phyloP scores from a whole-genome alignment of 2,797 vertebrate genomes.

The Cichlasoma orientale region DNA sequence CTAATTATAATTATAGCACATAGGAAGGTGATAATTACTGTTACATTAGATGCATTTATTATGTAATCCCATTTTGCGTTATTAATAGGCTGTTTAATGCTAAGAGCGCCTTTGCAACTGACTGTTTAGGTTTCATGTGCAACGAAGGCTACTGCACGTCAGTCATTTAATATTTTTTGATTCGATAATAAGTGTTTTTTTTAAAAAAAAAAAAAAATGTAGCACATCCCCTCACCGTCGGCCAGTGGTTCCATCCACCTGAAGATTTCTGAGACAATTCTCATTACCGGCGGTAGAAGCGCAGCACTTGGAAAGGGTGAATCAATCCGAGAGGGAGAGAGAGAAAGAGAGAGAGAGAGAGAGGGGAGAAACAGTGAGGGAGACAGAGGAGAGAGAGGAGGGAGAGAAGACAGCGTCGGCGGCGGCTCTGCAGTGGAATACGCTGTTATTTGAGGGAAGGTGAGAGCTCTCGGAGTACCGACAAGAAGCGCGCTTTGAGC shows the following conservation, averaged over 20 bases:
- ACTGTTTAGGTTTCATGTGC: slow-evolving; percentile 9
- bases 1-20: not conserved
- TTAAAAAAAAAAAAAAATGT: not conserved
- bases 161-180: not conserved
- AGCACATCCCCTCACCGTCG: slow-evolving; percentile 8
- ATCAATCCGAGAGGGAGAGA: slow-evolving; percentile 68
- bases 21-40: not conserved
- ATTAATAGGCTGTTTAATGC: not conserved
- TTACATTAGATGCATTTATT: not conserved
- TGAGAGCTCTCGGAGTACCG: slow-evolving; percentile 54
- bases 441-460: slow-evolving; percentile 58
- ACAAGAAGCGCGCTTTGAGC: slow-evolving; percentile 23
- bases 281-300: slow-evolving; percentile 67
- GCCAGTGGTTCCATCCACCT: slow-evolving; percentile 71
- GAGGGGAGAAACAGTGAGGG: slow-evolving; percentile 2
- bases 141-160: not conserved
- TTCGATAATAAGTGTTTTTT: not conserved
- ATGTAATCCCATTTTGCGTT: not conserved
- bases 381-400: slow-evolving; percentile 23
- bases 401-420: slow-evolving; percentile 67
- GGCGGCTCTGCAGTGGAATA: slow-evolving; percentile 80
- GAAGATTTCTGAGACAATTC: slow-evolving; percentile 70
- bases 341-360: slow-evolving; percentile 15
- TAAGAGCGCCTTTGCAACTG: not conserved
- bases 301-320: slow-evolving; percentile 72